Evolutionary conservation across 2,888 invertebrate genomes (phyloP), one percentile per base, ranked within the genome.

Genomic region (Acutogordius australiensis): DNA sequence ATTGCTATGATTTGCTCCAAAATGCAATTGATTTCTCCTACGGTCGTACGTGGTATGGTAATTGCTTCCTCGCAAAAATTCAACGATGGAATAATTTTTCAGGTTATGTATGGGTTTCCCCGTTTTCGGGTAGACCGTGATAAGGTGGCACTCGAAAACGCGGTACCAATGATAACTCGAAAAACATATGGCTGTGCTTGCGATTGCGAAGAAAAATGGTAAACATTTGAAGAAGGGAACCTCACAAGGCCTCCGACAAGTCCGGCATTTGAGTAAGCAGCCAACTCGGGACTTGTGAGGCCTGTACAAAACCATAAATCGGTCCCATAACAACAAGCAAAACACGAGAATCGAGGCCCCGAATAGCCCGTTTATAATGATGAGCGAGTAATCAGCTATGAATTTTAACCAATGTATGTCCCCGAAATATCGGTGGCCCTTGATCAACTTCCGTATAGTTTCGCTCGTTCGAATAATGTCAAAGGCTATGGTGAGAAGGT

Each of bases 311-410:
- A 4, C 23, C 51, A 51, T 51, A 23, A 21, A 51, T 37, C 51
- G 51, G 4, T 51, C 51, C 51, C 51, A 51, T 23, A 51, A 51
- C 4, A 21, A 4, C 26, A 51, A 23, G 51, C 51, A 51, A 21
- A 51, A 26, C 8, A 23, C 23, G 8, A 51, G 26, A 4, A 51
- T 23, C 4, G 51, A 51, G 4, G 51, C 51, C 4, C 51, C 51
- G 23, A 51, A 51, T n/a, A 51, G 23, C 4, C 51, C 51, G 51
- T 51, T 51, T n/a, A 51, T 51, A n/a, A 51, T 21, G 8, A 51
- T 23, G 8, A 51, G 51, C 4, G 51, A n/a, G 23, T 51, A 51
- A 51, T 51, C 18, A 51, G 51, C 51, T 4, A n/a, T 13, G 26
- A 51, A 51, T n/a, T 4, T 8, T 4, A 51, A 26, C 51, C 51